phyloP scores from a whole-genome alignment of 2,113 vertebrate genomes.

The Dipodomys ordii region DNA sequence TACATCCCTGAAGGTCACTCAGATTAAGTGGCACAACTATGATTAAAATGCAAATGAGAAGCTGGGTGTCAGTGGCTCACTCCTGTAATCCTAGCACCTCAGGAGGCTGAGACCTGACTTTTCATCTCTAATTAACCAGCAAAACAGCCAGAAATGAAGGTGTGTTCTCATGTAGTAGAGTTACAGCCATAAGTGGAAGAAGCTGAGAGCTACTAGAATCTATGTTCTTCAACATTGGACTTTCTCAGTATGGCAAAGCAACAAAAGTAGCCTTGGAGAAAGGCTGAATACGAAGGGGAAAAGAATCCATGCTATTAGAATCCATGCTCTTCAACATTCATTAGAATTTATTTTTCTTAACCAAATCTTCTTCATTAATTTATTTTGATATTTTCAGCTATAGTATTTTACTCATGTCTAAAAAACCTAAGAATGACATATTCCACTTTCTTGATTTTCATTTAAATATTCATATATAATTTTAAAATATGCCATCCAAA shows the following conservation, averaged over 20 bases:
- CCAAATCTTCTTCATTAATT: constrained; percentile 36
- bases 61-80: too few relatives aligned
- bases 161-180: too few relatives aligned
- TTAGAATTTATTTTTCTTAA: constrained; percentile 52
- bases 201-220: too few relatives aligned
- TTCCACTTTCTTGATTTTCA: not conserved
- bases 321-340: not conserved
- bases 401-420: constrained; percentile 18
- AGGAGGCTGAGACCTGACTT: too few relatives aligned
- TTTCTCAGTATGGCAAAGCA: constrained; percentile 31
- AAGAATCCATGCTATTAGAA: not conserved
- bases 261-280: constrained; percentile 36
- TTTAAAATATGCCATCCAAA: constrained; percentile 22
- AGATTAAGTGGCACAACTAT: constrained; percentile 23
- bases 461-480: not conserved
- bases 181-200: too few relatives aligned
- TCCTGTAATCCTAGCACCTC: too few relatives aligned
- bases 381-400: constrained; percentile 34
- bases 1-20: constrained; percentile 23
- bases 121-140: too few relatives aligned
- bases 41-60: constrained; percentile 28
- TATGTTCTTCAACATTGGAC: not conserved
- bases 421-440: constrained; percentile 27
- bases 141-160: too few relatives aligned
- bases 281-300: not conserved